These are phyloP conservation scores for Graphium colonna DNA, from an alignment of 2,888 invertebrate genomes.

Conservation along the genomic window DNA sequence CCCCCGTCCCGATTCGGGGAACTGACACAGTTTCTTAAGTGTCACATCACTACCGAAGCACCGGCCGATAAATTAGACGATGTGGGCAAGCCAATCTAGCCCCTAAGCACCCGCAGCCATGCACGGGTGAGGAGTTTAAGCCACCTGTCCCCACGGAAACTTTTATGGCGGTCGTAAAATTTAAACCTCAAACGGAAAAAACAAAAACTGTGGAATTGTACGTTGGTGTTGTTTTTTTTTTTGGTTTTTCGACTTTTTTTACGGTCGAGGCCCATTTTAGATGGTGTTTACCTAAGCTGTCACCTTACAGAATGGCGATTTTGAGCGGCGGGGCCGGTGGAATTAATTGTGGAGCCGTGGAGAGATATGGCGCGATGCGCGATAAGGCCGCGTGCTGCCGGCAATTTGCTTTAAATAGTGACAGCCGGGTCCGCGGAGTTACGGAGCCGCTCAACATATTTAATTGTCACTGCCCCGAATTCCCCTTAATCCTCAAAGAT, in stretches of 20 bases:
- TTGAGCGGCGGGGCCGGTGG: constrained; percentile 68
- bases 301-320: constrained; percentile 77
- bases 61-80: constrained; percentile 76
- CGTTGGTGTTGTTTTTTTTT: constrained; percentile 53
- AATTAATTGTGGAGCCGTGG: constrained; percentile 73
- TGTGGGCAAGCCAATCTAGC: constrained; percentile 64
- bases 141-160: constrained; percentile 79
- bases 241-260: constrained; percentile 32
- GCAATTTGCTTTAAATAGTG: constrained; percentile 63
- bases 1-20: constrained; percentile 75
- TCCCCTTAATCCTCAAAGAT: constrained; percentile 33
- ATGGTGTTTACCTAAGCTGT: constrained; percentile 79
- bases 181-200: constrained; percentile 74
- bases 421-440: constrained; percentile 50
- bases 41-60: constrained; percentile 78
- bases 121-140: constrained; percentile 60
- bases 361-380: constrained; percentile 70
- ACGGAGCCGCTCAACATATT: constrained; percentile 46
- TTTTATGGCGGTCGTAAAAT: constrained; percentile 78
- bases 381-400: constrained; percentile 64
- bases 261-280: constrained; percentile 70
- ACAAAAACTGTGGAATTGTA: constrained; percentile 61
- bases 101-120: constrained; percentile 53
- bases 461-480: constrained; percentile 53
- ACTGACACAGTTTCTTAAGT: constrained; percentile 78